These are phyloP conservation scores for Drosophila suboccidentalis DNA, from an alignment of 2,888 invertebrate genomes.

Conservation along the genomic window DNA sequence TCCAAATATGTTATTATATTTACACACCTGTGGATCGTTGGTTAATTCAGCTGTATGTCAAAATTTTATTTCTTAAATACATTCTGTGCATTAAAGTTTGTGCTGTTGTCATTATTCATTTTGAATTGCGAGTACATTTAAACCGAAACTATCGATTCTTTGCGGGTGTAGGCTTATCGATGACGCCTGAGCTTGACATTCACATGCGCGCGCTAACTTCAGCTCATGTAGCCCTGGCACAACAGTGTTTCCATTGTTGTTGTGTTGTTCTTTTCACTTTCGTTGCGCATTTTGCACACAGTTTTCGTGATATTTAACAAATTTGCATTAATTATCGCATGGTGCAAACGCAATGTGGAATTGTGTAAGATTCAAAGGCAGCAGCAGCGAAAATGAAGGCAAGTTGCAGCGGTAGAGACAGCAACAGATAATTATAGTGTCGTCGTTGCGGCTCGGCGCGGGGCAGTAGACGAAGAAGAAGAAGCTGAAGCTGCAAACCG, in stretches of 20 bases:
- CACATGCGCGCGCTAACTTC: conserved; percentile 17
- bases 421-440: conserved; percentile 64
- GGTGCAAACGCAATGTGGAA: conserved; percentile 34
- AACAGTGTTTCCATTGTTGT: conserved; percentile 51
- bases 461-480: conserved; percentile 20
- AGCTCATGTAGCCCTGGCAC: conserved; percentile 29
- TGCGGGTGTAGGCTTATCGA: conserved; percentile 20
- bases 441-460: conserved; percentile 30
- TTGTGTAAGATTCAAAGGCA: conserved; percentile 34
- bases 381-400: conserved; percentile 60
- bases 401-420: conserved; percentile 43
- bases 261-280: conserved; percentile 71
- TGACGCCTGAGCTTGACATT: conserved; percentile 34
- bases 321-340: conserved; percentile 53
- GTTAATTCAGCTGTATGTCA: background rate
- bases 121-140: background rate
- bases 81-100: background rate
- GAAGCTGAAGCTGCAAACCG: conserved; percentile 62
- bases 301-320: conserved; percentile 43
- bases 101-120: background rate
- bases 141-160: conserved; percentile 6
- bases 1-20: too few relatives aligned
- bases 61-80: background rate
- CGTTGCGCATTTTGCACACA: conserved; percentile 60
- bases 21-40: background rate